These are phyloP conservation scores for Drosophila antonietae DNA, from an alignment of 2,888 invertebrate genomes.

Conservation along the genomic window DNA sequence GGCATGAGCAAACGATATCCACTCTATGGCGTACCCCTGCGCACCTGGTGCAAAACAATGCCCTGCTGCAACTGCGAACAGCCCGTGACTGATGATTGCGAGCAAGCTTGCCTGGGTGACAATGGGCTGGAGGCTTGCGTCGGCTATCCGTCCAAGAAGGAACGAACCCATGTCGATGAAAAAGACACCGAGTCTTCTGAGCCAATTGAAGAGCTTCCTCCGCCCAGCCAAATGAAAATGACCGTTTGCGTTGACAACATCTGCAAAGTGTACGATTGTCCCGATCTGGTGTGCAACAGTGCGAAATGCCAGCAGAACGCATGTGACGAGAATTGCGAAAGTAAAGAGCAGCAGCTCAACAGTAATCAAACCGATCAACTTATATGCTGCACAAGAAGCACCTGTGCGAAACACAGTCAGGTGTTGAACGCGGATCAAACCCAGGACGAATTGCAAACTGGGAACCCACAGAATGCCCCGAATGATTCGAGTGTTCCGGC, in stretches of 20 bases:
- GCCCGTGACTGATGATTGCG: neutral
- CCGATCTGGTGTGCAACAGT: neutral
- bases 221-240: neutral
- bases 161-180: accelerated
- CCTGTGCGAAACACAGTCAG: neutral
- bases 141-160: neutral
- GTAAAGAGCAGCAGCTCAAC: neutral
- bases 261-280: neutral
- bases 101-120: conserved; percentile 43
- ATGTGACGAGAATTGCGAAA: neutral
- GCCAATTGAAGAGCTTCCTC: neutral
- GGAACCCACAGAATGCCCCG: neutral
- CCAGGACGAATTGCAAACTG: neutral
- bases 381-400: neutral
- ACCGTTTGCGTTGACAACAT: neutral
- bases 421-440: no score
- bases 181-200: neutral
- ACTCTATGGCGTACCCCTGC: conserved; percentile 59
- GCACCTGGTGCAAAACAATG: conserved; percentile 20
- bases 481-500: neutral
- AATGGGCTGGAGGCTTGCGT: conserved; percentile 10
- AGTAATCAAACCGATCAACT: neutral
- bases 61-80: conserved; percentile 41
- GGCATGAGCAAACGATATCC: conserved; percentile 54
- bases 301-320: neutral